A percentile compares a stretch with the other conserved stretches of the same genome.
phyloP scores from a whole-genome alignment of 2,797 vertebrate genomes.

The Helarctos malayanus region DNA sequence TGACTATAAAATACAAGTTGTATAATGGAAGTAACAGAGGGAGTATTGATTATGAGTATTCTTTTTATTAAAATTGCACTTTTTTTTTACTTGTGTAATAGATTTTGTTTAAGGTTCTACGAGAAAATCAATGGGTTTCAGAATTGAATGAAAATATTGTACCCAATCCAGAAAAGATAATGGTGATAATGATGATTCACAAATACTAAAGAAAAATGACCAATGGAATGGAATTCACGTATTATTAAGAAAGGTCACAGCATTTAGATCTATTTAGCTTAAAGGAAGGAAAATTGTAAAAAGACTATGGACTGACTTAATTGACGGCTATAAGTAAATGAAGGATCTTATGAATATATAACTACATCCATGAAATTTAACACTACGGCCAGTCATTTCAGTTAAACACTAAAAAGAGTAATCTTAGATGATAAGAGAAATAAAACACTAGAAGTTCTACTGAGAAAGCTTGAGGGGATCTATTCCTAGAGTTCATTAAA shows the following conservation, averaged over 20 bases:
- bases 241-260: not conserved
- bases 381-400: not conserved
- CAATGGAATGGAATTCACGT: not conserved
- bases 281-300: not conserved
- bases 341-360: not conserved
- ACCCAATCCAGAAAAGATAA: not conserved
- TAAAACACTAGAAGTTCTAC: not conserved
- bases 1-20: not conserved
- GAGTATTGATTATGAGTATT: not conserved
- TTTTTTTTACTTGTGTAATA: not conserved
- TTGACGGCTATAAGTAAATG: not conserved
- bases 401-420: constrained; percentile 16
- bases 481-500: not conserved
- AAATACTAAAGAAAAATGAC: not conserved
- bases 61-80: not conserved
- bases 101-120: not conserved
- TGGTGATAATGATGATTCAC: not conserved
- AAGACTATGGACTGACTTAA: not conserved
- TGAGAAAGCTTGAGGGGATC: not conserved
- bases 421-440: not conserved
- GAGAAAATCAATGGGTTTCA: not conserved
- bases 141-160: not conserved
- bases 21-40: not conserved
- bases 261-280: not conserved
- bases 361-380: not conserved